Percentiles rank a stretch among this genome's conserved stretches.
Evolutionary conservation across 1,140 invertebrate genomes (phyloP).

Genomic region (Drosophila pseudoananassae): DNA sequence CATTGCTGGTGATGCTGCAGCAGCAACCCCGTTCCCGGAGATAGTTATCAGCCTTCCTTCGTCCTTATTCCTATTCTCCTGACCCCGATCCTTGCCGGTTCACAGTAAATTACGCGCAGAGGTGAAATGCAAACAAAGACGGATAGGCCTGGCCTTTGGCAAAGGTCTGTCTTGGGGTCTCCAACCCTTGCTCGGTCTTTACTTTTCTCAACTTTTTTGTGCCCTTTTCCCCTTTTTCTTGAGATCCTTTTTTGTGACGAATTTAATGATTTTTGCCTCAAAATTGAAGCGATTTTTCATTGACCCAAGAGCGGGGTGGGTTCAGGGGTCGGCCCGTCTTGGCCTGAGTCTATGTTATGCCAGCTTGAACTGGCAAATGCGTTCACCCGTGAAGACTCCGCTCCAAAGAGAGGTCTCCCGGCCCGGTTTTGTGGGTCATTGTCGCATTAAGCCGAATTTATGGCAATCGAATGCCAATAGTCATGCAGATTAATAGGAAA

Average conservation of each 20-base stretch:
- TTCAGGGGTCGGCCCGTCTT: constrained; percentile 68
- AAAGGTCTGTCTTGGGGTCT: constrained; percentile 46
- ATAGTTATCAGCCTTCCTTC: constrained; percentile 54
- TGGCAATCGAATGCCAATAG: constrained; percentile 67
- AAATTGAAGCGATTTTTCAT: constrained; percentile 79
- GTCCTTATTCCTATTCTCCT: constrained; percentile 25
- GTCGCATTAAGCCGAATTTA: constrained; percentile 71
- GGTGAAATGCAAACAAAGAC: constrained; percentile 80
- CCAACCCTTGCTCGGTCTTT: constrained; percentile 62
- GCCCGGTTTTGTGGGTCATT: constrained; percentile 68
- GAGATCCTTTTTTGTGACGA: constrained; percentile 67
- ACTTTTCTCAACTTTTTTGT: constrained; percentile 46
- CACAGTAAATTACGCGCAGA: constrained; percentile 80
- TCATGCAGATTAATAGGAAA: constrained; percentile 64
- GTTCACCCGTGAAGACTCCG: constrained; percentile 64
- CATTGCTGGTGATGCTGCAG: constrained; percentile 54
- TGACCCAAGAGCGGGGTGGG: constrained; percentile 67
- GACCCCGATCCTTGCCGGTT: constrained; percentile 56
- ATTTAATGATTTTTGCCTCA: constrained; percentile 81
- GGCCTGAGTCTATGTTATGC: constrained; percentile 58
- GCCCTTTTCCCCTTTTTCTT: constrained; percentile 29
- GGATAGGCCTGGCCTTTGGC: constrained; percentile 38
- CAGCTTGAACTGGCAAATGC: constrained; percentile 72
- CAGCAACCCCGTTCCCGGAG: constrained; percentile 48
- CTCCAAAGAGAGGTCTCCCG: constrained; percentile 38